These are phyloP conservation scores for Drosophila nr. perissopoda DNA, from an alignment of 2,888 invertebrate genomes.

Conservation along the genomic window DNA sequence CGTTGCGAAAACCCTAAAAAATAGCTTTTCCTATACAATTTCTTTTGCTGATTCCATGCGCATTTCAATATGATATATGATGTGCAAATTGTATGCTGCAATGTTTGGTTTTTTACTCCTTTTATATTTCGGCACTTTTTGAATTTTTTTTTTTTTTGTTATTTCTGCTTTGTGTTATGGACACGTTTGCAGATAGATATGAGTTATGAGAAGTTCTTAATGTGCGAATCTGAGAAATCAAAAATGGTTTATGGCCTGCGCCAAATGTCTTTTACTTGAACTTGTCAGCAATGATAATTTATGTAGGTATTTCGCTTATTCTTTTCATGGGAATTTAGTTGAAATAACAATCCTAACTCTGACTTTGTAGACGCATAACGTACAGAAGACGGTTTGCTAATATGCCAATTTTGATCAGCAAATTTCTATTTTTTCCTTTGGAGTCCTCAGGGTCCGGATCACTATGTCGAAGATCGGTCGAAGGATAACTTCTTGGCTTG, in stretches of 20 bases:
- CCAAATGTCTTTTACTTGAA: slow-evolving; percentile 33
- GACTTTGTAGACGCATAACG: background rate
- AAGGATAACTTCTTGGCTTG: background rate
- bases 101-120: slow-evolving; percentile 50
- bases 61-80: slow-evolving; percentile 75
- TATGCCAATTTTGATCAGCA: background rate
- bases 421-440: fast-evolving
- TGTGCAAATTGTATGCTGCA: slow-evolving; percentile 72
- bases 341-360: background rate
- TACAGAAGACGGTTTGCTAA: background rate
- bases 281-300: slow-evolving; percentile 7
- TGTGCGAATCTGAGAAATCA: slow-evolving; percentile 45
- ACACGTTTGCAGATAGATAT: slow-evolving; percentile 46
- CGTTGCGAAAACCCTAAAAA: slow-evolving; percentile 55
- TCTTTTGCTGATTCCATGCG: slow-evolving; percentile 59
- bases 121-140: slow-evolving; percentile 4
- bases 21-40: slow-evolving; percentile 46
- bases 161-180: slow-evolving; percentile 39
- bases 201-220: slow-evolving; percentile 51
- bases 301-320: background rate
- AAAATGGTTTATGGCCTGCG: slow-evolving; percentile 46
- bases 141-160: slow-evolving; percentile 11
- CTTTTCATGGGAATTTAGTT: background rate
- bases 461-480: background rate
- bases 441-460: background rate